phyloP scores from a whole-genome alignment of 2,797 vertebrate species.

The Clarias pachynema region DNA sequence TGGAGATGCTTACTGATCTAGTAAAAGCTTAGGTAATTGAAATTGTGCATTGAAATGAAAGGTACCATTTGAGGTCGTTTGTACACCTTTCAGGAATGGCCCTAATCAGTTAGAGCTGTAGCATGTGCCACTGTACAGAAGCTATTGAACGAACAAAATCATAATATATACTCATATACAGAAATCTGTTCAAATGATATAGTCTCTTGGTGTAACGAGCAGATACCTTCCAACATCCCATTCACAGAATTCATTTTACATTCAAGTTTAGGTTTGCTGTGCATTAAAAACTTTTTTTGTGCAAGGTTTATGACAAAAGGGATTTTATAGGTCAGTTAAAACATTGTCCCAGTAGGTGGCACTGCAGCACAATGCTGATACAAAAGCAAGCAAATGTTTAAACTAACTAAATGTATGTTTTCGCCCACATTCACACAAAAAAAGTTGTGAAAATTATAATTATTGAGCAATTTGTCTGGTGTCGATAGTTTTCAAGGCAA shows the following conservation, averaged over 20 bases:
- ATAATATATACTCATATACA: neutral
- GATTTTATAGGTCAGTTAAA: neutral
- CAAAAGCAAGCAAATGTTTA: neutral
- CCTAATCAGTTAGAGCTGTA: neutral
- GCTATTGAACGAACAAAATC: neutral
- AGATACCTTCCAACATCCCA: neutral
- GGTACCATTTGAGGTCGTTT: neutral
- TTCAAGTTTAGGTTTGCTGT: neutral
- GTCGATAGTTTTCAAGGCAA: neutral
- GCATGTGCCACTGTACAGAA: neutral
- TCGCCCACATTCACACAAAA: neutral
- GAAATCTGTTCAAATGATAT: neutral
- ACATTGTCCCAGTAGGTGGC: neutral
- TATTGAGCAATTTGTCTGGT: neutral
- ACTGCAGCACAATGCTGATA: neutral
- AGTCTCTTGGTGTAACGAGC: neutral
- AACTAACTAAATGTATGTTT: neutral
- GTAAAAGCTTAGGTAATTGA: too few relatives aligned
- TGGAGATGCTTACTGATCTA: too few relatives aligned
- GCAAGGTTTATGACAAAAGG: too few relatives aligned
- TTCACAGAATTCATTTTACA: neutral
- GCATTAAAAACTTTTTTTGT: neutral
- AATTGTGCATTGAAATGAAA: too few relatives aligned
- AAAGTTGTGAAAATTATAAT: neutral
- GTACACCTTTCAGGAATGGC: neutral